These are phyloP conservation scores for Microhierax caerulescens DNA, from an alignment of 2,797 vertebrate genomes.

Conservation along the genomic window DNA sequence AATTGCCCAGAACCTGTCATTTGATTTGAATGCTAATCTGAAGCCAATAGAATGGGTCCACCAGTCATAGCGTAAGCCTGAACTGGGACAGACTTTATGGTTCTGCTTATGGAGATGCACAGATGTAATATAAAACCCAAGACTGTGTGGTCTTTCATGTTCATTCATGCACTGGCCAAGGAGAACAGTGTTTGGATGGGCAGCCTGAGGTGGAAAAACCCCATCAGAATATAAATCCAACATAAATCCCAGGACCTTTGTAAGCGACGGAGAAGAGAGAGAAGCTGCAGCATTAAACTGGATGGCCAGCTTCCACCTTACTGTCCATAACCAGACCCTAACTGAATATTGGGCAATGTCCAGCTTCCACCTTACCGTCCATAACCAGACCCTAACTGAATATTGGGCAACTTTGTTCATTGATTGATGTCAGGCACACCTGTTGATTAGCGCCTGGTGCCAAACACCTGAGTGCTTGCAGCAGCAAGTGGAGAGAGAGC, in stretches of 20 bases:
- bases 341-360: background rate
- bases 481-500: background rate
- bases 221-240: background rate
- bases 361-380: accelerated
- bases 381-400: background rate
- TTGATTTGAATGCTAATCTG: background rate
- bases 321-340: background rate
- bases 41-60: background rate
- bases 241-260: background rate
- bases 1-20: background rate
- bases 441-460: background rate
- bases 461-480: background rate
- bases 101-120: background rate
- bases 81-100: background rate
- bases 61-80: background rate
- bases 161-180: background rate
- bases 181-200: background rate
- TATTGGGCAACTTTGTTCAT: background rate
- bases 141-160: background rate
- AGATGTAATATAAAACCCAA: background rate
- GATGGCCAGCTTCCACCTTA: background rate
- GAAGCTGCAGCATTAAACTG: background rate
- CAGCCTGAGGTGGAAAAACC: background rate
- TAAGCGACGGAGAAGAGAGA: background rate
- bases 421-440: no score